Percentiles rank a stretch among this genome's conserved stretches.
Evolutionary conservation across 1,140 invertebrate species (phyloP).

Genomic region (Mercenaria mercenaria): DNA sequence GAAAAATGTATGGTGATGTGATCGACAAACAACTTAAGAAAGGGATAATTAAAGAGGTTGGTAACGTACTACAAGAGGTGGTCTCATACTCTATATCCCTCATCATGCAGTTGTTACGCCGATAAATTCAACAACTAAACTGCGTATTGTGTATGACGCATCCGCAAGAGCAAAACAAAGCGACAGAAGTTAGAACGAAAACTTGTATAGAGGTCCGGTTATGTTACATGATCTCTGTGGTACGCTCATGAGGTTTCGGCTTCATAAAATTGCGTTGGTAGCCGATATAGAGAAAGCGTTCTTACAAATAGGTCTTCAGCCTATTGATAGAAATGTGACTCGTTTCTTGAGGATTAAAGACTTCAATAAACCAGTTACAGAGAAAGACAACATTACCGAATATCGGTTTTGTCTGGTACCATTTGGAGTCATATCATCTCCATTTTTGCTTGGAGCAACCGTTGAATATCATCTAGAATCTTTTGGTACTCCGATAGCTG

Average conservation of each 20-base stretch:
- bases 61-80: background rate
- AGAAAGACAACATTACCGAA: background rate
- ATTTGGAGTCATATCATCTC: conserved; percentile 49
- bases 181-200: background rate
- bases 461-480: conserved; percentile 25
- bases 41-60: background rate
- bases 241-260: too few relatives aligned
- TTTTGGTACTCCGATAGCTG: background rate
- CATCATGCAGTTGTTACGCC: background rate
- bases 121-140: background rate
- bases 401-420: background rate
- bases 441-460: background rate
- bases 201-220: too few relatives aligned
- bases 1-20: background rate
- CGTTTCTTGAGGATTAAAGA: background rate
- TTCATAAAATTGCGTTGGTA: too few relatives aligned
- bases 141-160: background rate
- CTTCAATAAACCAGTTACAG: background rate
- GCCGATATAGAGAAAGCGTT: too few relatives aligned
- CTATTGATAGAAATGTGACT: background rate
- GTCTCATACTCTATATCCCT: background rate
- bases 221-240: too few relatives aligned
- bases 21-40: background rate
- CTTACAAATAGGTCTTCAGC: background rate
- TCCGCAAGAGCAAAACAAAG: background rate